Evolutionary conservation across 2,888 invertebrate genomes (phyloP).

Genomic region (Cheiracanthium punctorium): DNA sequence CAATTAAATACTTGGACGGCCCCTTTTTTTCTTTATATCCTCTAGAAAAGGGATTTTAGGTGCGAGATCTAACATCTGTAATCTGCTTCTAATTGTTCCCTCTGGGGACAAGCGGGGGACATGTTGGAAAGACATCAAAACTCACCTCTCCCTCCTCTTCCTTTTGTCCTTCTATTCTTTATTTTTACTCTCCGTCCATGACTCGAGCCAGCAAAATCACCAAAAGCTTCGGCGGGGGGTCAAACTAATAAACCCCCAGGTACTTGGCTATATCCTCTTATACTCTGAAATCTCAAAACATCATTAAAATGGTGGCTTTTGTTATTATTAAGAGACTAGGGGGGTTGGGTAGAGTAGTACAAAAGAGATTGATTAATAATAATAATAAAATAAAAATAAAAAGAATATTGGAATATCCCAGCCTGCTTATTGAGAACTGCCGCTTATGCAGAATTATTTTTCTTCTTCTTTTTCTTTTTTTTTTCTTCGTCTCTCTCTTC

Average conservation of each 20-base stretch:
- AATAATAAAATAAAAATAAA: constrained; percentile 44
- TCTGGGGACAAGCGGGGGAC: constrained; percentile 52
- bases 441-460: constrained; percentile 61
- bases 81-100: constrained; percentile 68
- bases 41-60: constrained; percentile 49
- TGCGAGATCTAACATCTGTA: constrained; percentile 64
- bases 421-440: constrained; percentile 50
- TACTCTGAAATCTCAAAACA: constrained; percentile 61
- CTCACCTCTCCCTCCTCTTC: neutral
- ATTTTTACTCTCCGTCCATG: neutral
- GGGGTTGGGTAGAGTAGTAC: constrained; percentile 12
- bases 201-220: neutral
- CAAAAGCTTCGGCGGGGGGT: neutral
- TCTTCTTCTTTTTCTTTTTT: constrained; percentile 7
- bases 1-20: neutral
- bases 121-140: constrained; percentile 46
- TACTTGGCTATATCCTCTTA: constrained; percentile 55
- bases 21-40: neutral
- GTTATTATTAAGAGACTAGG: constrained; percentile 42
- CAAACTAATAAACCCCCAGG: constrained; percentile 56
- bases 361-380: constrained; percentile 62
- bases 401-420: constrained; percentile 52
- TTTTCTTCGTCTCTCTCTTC: constrained; percentile 41
- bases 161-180: constrained; percentile 13
- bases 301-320: constrained; percentile 67